phyloP scores from a whole-genome alignment of 2,888 invertebrate genomes.

The Hydriomena furcata region DNA sequence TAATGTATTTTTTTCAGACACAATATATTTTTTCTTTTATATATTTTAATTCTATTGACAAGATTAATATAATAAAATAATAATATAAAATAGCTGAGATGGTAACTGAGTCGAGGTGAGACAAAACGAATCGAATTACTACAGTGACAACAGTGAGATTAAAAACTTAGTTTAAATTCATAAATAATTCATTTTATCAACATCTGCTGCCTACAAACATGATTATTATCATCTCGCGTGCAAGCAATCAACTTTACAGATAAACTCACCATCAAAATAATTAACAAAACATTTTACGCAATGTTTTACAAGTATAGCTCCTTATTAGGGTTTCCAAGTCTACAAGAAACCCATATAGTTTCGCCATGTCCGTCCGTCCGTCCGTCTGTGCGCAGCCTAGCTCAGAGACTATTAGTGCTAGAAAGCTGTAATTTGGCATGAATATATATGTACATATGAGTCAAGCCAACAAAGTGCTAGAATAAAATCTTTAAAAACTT shows the following conservation, averaged over 20 bases:
- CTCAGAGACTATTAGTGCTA: too few species aligned
- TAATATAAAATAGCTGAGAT: too few species aligned
- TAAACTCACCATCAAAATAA: conserved; percentile 13
- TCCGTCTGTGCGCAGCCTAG: too few species aligned
- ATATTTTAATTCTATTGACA: too few species aligned
- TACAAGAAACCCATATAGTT: too few species aligned
- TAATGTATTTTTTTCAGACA: too few species aligned
- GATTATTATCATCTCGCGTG: conserved; percentile 21
- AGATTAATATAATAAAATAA: conserved; percentile 1
- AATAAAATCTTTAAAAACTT: too few species aligned
- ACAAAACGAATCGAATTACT: conserved; percentile 1
- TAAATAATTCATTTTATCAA: conserved; percentile 15
- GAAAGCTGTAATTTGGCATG: too few species aligned
- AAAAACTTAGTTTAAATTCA: conserved; percentile 4
- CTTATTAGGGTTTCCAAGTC: conserved; percentile 8
- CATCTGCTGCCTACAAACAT: conserved; percentile 13
- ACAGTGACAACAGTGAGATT: conserved; percentile 5
- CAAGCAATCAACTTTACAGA: conserved; percentile 4
- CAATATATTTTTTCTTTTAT: too few species aligned
- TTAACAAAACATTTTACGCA: conserved; percentile 4
- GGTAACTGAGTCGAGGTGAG: neutral
- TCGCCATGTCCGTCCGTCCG: too few species aligned
- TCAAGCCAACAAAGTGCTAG: too few species aligned
- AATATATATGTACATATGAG: too few species aligned
- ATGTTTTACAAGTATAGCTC: conserved; percentile 4